Percentiles rank a stretch among this genome's conserved stretches.
phyloP scores from a whole-genome alignment of 1,140 invertebrate genomes.

The Pachypsylla venusta region DNA sequence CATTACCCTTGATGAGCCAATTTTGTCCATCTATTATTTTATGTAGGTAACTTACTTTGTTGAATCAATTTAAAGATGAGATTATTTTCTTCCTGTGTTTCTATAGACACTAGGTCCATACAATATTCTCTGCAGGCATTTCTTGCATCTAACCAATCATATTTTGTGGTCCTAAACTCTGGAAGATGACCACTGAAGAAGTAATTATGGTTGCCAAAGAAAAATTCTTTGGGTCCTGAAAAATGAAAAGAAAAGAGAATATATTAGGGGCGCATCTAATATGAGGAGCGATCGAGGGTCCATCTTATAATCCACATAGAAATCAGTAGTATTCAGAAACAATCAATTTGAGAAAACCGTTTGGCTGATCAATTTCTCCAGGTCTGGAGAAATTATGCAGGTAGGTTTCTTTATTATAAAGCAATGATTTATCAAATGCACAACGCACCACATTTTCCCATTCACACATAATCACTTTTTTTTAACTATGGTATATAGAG shows the following conservation, averaged over 20 bases:
- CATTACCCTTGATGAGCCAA: too few relatives aligned
- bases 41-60: conserved; percentile 60
- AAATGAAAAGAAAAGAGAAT: conserved; percentile 8
- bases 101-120: conserved; percentile 78
- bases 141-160: conserved; percentile 78
- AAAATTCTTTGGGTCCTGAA: conserved; percentile 75
- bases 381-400: too few relatives aligned
- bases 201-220: conserved; percentile 70
- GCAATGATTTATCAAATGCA: too few relatives aligned
- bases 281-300: not conserved
- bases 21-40: too few relatives aligned
- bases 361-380: too few relatives aligned
- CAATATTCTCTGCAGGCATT: conserved; percentile 82
- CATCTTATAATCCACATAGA: not conserved
- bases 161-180: conserved; percentile 54
- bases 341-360: too few relatives aligned
- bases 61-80: conserved; percentile 72
- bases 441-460: too few relatives aligned
- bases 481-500: too few relatives aligned
- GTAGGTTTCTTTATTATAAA: too few relatives aligned
- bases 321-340: too few relatives aligned
- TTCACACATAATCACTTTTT: too few relatives aligned
- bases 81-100: conserved; percentile 78
- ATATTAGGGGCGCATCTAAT: too few relatives aligned
- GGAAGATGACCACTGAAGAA: conserved; percentile 74